phyloP scores from a whole-genome alignment of 2,113 vertebrate genomes.

The Notothenia coriiceps region DNA sequence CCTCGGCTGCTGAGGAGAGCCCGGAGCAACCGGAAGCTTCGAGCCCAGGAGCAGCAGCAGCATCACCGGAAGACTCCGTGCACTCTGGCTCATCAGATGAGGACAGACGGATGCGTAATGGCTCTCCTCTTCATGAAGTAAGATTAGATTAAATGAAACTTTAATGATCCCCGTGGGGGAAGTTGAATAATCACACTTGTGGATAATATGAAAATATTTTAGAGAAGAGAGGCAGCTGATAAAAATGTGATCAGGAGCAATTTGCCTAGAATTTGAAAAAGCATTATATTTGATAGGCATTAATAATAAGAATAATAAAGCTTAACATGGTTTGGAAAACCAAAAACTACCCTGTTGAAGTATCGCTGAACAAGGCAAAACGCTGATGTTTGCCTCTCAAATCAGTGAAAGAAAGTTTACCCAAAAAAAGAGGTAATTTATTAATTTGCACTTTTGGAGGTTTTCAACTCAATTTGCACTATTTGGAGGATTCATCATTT shows the following conservation, averaged over 20 bases:
- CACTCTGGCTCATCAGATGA: slow-evolving; percentile 75
- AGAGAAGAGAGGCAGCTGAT: slow-evolving; percentile 22
- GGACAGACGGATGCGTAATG: slow-evolving; percentile 78
- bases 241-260: slow-evolving; percentile 31
- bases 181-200: slow-evolving; percentile 36
- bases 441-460: too few species aligned
- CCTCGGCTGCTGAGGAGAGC: slow-evolving; percentile 69
- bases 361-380: not conserved
- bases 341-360: not conserved
- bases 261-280: not conserved
- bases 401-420: not conserved
- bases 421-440: not conserved
- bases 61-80: slow-evolving; percentile 61
- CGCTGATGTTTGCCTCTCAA: not conserved
- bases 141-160: slow-evolving; percentile 68
- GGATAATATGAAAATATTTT: slow-evolving; percentile 24
- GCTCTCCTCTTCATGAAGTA: slow-evolving; percentile 79
- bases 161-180: slow-evolving; percentile 61
- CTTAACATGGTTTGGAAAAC: not conserved
- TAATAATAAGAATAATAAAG: not conserved
- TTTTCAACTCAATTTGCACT: too few species aligned
- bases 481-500: not conserved
- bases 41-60: slow-evolving; percentile 57
- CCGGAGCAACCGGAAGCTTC: slow-evolving; percentile 62
- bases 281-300: not conserved